A percentile compares a stretch with the other conserved stretches of the same genome.
Conservation (phyloP, 2,888 invertebrate species). For the Bombylius major region DNA sequence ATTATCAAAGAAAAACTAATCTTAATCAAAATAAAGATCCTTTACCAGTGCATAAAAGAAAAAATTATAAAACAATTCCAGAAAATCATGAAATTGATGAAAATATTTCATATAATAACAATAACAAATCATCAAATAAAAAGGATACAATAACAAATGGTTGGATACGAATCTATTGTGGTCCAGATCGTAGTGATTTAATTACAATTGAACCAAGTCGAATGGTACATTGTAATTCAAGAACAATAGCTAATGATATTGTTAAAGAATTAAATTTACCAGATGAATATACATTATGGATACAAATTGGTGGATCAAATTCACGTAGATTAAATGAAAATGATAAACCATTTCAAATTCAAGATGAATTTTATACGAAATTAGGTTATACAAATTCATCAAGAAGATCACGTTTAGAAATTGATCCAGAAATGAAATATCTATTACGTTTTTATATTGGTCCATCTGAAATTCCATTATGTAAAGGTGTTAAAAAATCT, state of each 20-base stretch:
- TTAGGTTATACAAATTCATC: slow-evolving; percentile 48
- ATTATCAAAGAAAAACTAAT: neutral
- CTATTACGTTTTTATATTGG: slow-evolving; percentile 49
- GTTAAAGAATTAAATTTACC: slow-evolving; percentile 16
- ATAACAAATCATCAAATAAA: neutral
- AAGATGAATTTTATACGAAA: slow-evolving; percentile 46
- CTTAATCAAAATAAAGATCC: neutral
- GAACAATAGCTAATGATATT: slow-evolving; percentile 12
- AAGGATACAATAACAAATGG: slow-evolving; percentile 5
- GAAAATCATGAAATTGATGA: slow-evolving; percentile 3
- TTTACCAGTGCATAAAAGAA: neutral
- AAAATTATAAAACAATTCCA: slow-evolving; percentile 4
- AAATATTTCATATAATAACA: neutral
- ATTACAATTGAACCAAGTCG: slow-evolving; percentile 17
- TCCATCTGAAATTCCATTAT: slow-evolving; percentile 42
- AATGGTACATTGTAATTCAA: slow-evolving; percentile 14
- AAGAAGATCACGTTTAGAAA: slow-evolving; percentile 47
- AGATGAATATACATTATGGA: slow-evolving; percentile 15
- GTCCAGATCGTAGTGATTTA: slow-evolving; percentile 16
- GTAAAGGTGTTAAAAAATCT: slow-evolving; percentile 34
- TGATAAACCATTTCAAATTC: slow-evolving; percentile 47
- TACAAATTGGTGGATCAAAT: slow-evolving; percentile 45
- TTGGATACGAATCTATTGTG: slow-evolving; percentile 17
- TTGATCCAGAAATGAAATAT: slow-evolving; percentile 51
- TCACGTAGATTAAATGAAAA: slow-evolving; percentile 42